Base-by-base conservation (phyloP, 2,797 vertebrate species). In the Eulemur rubriventer region DNA sequence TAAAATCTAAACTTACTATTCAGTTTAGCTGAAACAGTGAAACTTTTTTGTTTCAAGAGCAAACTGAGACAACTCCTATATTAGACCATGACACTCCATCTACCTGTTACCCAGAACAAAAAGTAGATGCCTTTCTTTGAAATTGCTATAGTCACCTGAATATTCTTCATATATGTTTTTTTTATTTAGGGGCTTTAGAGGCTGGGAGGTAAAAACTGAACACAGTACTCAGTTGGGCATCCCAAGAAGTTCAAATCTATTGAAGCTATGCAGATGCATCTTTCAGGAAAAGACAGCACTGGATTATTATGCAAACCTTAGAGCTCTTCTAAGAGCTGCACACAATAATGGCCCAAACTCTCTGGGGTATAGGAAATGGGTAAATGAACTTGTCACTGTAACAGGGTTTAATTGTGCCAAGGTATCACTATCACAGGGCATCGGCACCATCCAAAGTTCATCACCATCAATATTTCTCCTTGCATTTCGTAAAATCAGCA, bases 1-100 rank as follows among this genome's bases (percentile, higher is more conserved):
- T 13, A 67, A 70, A 90, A 96, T 83, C 33, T 50, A 93, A 89
- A 94, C 43, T 33, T 8, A 95, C 67, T 48, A 43, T 84, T 84
- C 48, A 38, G 75, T 63, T 67, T 26, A 61, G 59, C 50, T 28
- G 67, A 92, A 95, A 89, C 17, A 46, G 10, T 55, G 50, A 80
- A 83, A 80, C 18, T 82, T 90, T 73, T 67, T 82, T 7, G 81
- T 69, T 88, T 88, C 30, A 73, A 94, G 91, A 89, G 59, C 3
- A 35, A 82, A 57, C 1, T 75, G n/a, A 46, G 80, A 83, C 17
- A 89, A 80, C 10, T 28, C 6, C 30, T 33, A 2, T 52, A 20
- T 35, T 93, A 63, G 7, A 43, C 26, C 30, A 30, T 30, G 16
- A 72, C 3, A 65, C 26, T 76, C 24, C 1, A 41, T 28, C 33